These are phyloP conservation scores for Gallinago jamesoni DNA, from an alignment of 2,113 vertebrate genomes.

Conservation along the genomic window DNA sequence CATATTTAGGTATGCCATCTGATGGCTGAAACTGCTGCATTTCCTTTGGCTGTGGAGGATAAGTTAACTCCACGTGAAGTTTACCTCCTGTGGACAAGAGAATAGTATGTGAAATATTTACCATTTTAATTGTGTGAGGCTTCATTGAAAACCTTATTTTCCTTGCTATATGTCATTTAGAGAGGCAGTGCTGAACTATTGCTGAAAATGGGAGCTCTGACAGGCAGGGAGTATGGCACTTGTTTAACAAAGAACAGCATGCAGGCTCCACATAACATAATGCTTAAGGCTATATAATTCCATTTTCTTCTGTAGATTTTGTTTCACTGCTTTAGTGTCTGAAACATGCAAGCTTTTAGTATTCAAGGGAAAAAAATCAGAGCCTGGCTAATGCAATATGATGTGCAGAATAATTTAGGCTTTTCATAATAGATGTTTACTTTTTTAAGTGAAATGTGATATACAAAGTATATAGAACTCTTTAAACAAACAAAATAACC, in stretches of 20 bases:
- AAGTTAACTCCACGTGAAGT: constrained; percentile 7
- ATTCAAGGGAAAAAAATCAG: neutral
- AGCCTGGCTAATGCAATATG: neutral
- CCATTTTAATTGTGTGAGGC: constrained; percentile 55
- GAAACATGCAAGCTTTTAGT: neutral
- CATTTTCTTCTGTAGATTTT: constrained; percentile 40
- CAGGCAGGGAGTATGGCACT: constrained; percentile 39
- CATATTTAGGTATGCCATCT: neutral
- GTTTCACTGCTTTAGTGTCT: neutral
- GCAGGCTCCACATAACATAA: neutral
- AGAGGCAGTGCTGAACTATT: constrained; percentile 5
- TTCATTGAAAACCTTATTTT: constrained; percentile 60
- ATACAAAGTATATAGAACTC: neutral
- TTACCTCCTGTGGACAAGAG: constrained; percentile 43
- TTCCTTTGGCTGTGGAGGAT: constrained; percentile 19
- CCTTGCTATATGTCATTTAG: constrained; percentile 21
- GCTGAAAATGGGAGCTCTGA: constrained; percentile 19
- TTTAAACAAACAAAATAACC: neutral
- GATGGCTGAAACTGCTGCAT: constrained; percentile 32
- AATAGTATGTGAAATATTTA: constrained; percentile 61
- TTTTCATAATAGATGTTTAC: neutral
- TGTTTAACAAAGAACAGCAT: constrained; percentile 65
- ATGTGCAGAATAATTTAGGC: neutral
- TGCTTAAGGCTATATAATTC: constrained; percentile 50
- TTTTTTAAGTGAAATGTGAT: neutral